Percentiles rank a stretch among this genome's conserved stretches.
Conservation (phyloP, 2,888 invertebrate genomes). For the Amphipyra tragopoginis region DNA sequence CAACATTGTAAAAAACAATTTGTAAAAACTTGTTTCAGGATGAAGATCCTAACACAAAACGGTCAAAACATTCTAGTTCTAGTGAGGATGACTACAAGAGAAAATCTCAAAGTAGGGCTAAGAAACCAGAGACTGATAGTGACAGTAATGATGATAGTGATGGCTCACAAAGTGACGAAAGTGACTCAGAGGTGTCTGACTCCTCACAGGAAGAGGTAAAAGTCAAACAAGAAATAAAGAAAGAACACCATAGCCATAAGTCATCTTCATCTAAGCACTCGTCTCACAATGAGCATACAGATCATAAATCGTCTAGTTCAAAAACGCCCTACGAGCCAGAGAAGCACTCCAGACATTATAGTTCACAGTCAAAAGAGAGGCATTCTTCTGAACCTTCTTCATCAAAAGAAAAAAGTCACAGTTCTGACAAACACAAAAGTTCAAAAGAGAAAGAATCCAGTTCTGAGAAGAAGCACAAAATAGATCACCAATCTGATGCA, state of each 20-base stretch:
- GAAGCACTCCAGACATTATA: constrained; percentile 66
- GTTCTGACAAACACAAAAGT: constrained; percentile 71
- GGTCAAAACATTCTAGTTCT: constrained; percentile 72
- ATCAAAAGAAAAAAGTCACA: constrained; percentile 71
- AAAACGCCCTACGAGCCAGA: constrained; percentile 63
- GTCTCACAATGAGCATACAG: constrained; percentile 63
- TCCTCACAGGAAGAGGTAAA: constrained; percentile 76
- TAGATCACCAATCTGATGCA: constrained; percentile 67
- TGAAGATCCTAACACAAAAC: constrained; percentile 76
- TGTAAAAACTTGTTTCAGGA: constrained; percentile 69
- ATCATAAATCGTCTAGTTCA: constrained; percentile 68
- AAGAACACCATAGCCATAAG: constrained; percentile 69
- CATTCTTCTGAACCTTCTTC: constrained; percentile 68
- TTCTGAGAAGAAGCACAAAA: constrained; percentile 72
- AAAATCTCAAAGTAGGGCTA: constrained; percentile 63
- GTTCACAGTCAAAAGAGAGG: constrained; percentile 67
- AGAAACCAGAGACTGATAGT: constrained; percentile 68
- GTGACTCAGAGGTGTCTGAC: constrained; percentile 72
- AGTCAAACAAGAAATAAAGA: constrained; percentile 71
- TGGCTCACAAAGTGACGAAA: constrained; percentile 56
- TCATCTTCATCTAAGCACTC: constrained; percentile 68
- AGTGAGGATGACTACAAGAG: constrained; percentile 73
- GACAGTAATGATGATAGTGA: constrained; percentile 63
- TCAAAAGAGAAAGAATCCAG: constrained; percentile 69
- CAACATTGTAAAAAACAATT: neutral